A percentile compares a stretch with the other conserved stretches of the same genome.
These are phyloP conservation scores for Nymphalis urticae DNA, from an alignment of 2,888 invertebrate genomes.

Conservation along the genomic window DNA sequence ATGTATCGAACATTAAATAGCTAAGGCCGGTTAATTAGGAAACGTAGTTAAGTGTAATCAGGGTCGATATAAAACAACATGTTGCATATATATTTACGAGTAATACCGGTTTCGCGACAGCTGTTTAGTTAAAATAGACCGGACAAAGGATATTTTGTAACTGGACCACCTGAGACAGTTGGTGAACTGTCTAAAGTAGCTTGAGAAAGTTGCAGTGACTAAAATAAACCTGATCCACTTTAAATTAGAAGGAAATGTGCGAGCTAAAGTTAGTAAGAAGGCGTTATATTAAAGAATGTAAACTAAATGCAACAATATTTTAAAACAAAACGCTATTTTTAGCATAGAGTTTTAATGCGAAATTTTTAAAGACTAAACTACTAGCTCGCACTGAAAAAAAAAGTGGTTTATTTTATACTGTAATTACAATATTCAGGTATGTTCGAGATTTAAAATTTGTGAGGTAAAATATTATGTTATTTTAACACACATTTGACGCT, in stretches of 20 bases:
- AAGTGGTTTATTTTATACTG: no score
- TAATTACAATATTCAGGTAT: no score
- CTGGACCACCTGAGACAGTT: conserved; percentile 64
- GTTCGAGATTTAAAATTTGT: no score
- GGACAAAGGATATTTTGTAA: conserved; percentile 63
- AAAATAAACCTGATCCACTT: conserved; percentile 16
- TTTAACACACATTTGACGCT: no score
- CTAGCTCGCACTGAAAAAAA: no score
- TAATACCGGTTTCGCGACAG: conserved; percentile 42
- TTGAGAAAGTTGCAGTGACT: conserved; percentile 28
- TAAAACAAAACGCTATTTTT: not conserved
- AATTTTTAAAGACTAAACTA: not conserved
- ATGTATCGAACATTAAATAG: not conserved
- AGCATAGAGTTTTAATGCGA: not conserved
- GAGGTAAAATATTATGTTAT: no score
- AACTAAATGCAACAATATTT: not conserved
- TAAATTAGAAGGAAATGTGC: conserved; percentile 12
- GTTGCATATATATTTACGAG: conserved; percentile 31
- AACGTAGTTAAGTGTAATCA: conserved; percentile 14
- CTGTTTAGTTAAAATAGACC: conserved; percentile 40
- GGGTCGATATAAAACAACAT: conserved; percentile 18
- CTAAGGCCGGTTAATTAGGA: not conserved
- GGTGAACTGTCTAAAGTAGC: conserved; percentile 39
- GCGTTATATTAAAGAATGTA: not conserved
- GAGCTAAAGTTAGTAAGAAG: not conserved